Base-by-base conservation (phyloP, 2,113 vertebrate genomes). In the Ptilonorhynchus violaceus region DNA sequence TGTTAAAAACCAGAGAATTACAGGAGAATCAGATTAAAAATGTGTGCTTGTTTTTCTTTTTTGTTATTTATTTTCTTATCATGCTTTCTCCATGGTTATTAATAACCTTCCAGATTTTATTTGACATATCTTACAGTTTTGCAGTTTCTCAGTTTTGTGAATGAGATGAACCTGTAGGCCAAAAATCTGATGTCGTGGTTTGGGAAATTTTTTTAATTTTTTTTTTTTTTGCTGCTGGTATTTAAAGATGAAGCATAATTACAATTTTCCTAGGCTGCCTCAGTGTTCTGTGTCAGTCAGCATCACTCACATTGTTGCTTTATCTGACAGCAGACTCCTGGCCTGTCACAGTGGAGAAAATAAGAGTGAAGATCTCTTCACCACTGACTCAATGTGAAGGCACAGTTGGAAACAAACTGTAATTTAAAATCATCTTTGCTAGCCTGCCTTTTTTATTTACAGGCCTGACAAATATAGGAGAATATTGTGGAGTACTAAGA, bases 31-130 rank as follows among this genome's bases (percentile, higher is more conserved):
- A 59, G 24, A 23, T 2, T 37, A 55, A 74, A 89, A 33, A 25
- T 30, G 1, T 11, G 3, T 42, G 14, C 14, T 46, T 42, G 17
- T 5, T 37, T 9, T 37, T 37, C 41, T 47, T 9, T 0, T 8
- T 37, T 37, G 2, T 13, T 27, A 6, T 23, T 70, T 55, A 13
- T 55, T 73, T 68, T 18, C 27, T 52, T 27, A 6, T 64, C 1
- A 0, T 59, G 17, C 0, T 53, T 78, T 52, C 35, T 25, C 15
- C 41, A 15, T 15, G 30, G 5, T n/a, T 27, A 35, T 33, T 56
- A 62, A 35, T 23, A 47, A 16, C 2, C 1, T 70, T 47, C 53
- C 23, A 37, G 12, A 86, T 75, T 70, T 82, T 33, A 44, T 62
- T 21, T 86, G 13, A 33, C 11, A 33, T 53, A 4, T 59, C n/a